Evolutionary conservation across 2,113 vertebrate genomes (phyloP).

Genomic region (Alces alces): DNA sequence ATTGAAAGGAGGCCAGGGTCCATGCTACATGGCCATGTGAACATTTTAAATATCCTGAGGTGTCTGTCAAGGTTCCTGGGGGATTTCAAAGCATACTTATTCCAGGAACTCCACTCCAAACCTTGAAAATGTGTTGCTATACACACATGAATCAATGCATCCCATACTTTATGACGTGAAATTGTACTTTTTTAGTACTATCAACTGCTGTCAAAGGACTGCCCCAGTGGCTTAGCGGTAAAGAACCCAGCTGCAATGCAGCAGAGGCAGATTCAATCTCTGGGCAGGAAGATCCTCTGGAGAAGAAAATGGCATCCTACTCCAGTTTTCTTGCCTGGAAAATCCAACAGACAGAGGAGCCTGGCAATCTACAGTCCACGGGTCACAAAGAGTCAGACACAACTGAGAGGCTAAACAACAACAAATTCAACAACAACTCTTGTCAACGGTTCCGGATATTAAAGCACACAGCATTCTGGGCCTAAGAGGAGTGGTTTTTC

Average conservation of each 20-base stretch:
- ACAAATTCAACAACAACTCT: background rate
- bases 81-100: background rate
- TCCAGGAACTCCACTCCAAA: background rate
- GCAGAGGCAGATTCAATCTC: background rate
- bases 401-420: background rate
- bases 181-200: background rate
- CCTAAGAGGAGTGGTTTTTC: background rate
- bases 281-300: background rate
- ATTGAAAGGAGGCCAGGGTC: background rate
- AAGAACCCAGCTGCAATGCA: background rate
- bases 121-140: background rate
- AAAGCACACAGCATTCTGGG: background rate
- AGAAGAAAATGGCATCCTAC: background rate
- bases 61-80: background rate
- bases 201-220: background rate
- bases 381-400: background rate
- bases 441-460: background rate
- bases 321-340: background rate
- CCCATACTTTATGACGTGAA: background rate
- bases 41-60: background rate
- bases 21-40: background rate
- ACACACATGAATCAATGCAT: background rate
- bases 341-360: background rate
- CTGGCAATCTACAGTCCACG: background rate
- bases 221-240: fast-evolving